These are phyloP conservation scores for Drosophila punjabiensis DNA, from an alignment of 1,140 invertebrate species.

Conservation along the genomic window DNA sequence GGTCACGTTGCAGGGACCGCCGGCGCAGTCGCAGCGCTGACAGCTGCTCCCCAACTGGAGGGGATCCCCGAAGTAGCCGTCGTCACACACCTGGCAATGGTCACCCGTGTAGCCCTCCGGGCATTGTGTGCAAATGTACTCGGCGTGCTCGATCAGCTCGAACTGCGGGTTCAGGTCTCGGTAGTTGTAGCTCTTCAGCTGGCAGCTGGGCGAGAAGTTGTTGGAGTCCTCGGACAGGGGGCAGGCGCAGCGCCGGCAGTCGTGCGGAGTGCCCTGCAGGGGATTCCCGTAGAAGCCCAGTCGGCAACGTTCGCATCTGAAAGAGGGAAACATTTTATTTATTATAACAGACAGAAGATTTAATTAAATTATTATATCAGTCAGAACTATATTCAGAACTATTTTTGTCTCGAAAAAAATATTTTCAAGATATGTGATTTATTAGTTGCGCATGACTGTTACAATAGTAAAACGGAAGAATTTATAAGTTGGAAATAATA, in stretches of 20 bases:
- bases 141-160: conserved; percentile 86
- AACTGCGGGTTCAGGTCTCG: conserved; percentile 85
- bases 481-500: too few species aligned
- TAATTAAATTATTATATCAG: too few species aligned
- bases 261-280: conserved; percentile 88
- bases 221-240: conserved; percentile 91
- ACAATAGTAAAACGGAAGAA: too few species aligned
- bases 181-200: conserved; percentile 87
- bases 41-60: conserved; percentile 89
- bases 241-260: conserved; percentile 95
- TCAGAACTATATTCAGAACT: too few species aligned
- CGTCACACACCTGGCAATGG: conserved; percentile 95
- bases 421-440: too few species aligned
- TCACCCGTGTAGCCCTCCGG: conserved; percentile 95
- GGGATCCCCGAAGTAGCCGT: conserved; percentile 96
- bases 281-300: conserved; percentile 97
- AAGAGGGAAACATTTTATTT: conserved; percentile 25
- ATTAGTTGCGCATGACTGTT: too few species aligned
- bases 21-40: conserved; percentile 92
- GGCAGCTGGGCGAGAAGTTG: conserved; percentile 96
- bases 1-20: conserved; percentile 91
- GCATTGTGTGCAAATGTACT: conserved; percentile 95
- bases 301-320: conserved; percentile 93
- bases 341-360: too few species aligned
- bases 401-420: too few species aligned